Evolutionary conservation across 2,113 vertebrate genomes (phyloP).

Genomic region (Hypomesus transpacificus): DNA sequence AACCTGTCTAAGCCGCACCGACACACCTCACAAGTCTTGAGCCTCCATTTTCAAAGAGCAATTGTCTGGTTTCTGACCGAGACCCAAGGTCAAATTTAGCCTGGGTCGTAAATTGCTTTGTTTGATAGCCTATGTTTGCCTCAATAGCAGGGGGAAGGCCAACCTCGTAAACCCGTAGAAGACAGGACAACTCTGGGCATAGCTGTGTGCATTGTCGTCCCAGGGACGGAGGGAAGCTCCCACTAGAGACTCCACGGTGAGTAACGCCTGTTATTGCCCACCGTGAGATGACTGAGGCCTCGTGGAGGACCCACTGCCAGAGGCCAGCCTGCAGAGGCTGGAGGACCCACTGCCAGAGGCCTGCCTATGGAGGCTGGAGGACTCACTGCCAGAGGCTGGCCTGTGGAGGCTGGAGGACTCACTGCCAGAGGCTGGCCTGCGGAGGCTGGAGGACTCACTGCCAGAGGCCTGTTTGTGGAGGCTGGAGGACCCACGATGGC

Average conservation of each 20-base stretch:
- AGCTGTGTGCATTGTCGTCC: constrained; percentile 67
- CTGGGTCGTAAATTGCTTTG: constrained; percentile 73
- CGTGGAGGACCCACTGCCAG: constrained; percentile 52
- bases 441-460: constrained; percentile 12
- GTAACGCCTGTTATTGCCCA: constrained; percentile 64
- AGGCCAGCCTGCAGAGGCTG: constrained; percentile 31
- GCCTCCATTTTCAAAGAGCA: constrained; percentile 52
- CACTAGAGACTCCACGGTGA: constrained; percentile 58
- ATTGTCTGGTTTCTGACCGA: constrained; percentile 64
- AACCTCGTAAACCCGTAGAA: constrained; percentile 75
- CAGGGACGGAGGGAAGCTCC: constrained; percentile 56
- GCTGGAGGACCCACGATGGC: constrained; percentile 37
- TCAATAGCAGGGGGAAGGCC: constrained; percentile 76
- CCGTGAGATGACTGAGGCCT: constrained; percentile 54
- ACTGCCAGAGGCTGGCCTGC: constrained; percentile 45
- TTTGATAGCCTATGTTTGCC: constrained; percentile 76
- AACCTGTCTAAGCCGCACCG: constrained; percentile 18
- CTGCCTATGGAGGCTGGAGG: no score
- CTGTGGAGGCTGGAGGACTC: constrained; percentile 36
- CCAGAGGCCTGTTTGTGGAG: constrained; percentile 35
- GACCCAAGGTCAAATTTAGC: constrained; percentile 78
- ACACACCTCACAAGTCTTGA: constrained; percentile 37
- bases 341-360: no score
- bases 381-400: no score
- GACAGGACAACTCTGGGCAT: constrained; percentile 56